phyloP scores from a whole-genome alignment of 2,797 vertebrate genomes.

The Urophycis tenuis region DNA sequence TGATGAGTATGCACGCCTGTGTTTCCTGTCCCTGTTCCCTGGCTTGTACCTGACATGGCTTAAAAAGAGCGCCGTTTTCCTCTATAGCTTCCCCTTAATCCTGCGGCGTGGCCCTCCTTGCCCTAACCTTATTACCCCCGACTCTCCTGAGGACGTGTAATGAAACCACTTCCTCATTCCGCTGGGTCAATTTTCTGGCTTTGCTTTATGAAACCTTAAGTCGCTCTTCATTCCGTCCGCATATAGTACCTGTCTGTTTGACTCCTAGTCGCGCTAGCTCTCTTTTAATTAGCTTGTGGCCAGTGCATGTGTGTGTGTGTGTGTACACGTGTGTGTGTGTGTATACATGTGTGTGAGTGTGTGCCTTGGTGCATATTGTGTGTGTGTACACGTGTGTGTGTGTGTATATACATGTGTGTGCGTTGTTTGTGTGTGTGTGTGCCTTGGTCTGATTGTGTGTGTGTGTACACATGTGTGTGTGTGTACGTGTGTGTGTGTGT shows the following conservation, averaged over 20 bases:
- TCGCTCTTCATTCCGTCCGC: constrained; percentile 50
- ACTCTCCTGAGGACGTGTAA: constrained; percentile 53
- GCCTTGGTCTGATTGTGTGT: too few relatives aligned
- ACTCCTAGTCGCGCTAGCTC: constrained; percentile 34
- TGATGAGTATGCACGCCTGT: neutral
- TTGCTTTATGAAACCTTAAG: constrained; percentile 61
- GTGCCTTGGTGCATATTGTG: constrained; percentile 1
- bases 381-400: too few relatives aligned
- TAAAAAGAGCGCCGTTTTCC: constrained; percentile 22
- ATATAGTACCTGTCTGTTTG: constrained; percentile 41
- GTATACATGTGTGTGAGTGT: neutral
- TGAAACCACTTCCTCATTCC: constrained; percentile 66
- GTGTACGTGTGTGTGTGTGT: neutral
- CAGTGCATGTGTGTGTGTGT: constrained; percentile 27
- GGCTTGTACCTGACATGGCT: neutral
- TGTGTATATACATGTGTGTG: too few relatives aligned
- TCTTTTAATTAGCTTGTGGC: constrained; percentile 50
- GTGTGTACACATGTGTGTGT: neutral
- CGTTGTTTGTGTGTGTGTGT: too few relatives aligned
- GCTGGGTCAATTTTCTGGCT: constrained; percentile 61
- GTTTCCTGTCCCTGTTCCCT: neutral
- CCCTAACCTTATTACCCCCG: constrained; percentile 63
- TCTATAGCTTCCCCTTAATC: constrained; percentile 45
- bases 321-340: neutral
- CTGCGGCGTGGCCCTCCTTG: constrained; percentile 25